Base-by-base conservation (phyloP, 2,888 invertebrate genomes). In the Scaptomyza flava region DNA sequence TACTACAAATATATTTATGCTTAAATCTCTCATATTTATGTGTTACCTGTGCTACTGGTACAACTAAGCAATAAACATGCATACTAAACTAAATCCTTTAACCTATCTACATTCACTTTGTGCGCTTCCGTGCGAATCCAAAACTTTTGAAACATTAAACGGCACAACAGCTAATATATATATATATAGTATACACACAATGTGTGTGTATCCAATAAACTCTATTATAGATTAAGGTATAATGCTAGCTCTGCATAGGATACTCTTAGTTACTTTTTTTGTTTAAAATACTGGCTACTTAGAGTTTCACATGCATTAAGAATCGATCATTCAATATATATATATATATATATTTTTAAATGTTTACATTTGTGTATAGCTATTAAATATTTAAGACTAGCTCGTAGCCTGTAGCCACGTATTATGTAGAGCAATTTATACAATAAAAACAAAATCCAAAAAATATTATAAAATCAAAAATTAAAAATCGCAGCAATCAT, bases 351-450 rank as follows among this genome's bases (percentile, higher is more conserved):
- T 17, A 17, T 17, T 17, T 17, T 17, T 17, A 17, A 17, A 69
- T 72, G 57, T 72, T 70, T 67, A 65, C 48, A 63, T 77, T 71
- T 81, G 80, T 82, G 82, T 82, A 85, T 84, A 84, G 80, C 75
- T 84, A 76, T 78, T 54, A 75, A 75, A 50, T 81, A 74, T 64
- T 72, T 83, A 82, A 86, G 82, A 68, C 58, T 82, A 82, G 81
- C 62, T 82, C 52, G 48, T 81, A 81, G 84, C 53, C 61, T 61
- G 68, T 84, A 81, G 81, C 74, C 81, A 84, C 81, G 86, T 82
- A 86, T 70, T 79, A 77, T 81, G 85, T 85, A 85, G 81, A 84
- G 81, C 73, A 81, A 81, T 84, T 81, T 84, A 84, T 84, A 77
- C 64, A 70, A 79, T 74, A 81, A 81, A 77, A 58, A 56, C 36